Evolutionary conservation across 2,888 invertebrate species (phyloP).

Genomic region (Thymelicus lineola): DNA sequence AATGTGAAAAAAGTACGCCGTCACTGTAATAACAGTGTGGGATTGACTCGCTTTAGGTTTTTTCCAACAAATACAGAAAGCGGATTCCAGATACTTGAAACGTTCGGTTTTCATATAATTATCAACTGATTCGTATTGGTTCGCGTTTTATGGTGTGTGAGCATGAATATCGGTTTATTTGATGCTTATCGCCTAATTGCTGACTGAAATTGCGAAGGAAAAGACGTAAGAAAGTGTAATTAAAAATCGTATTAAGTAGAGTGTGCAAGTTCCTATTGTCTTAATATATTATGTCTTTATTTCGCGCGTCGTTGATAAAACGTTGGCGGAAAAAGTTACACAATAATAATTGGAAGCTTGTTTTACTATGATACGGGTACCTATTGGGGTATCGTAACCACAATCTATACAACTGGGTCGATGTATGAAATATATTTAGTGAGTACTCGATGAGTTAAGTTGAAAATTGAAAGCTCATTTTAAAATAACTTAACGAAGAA

Average conservation of each 20-base stretch:
- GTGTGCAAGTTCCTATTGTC: background rate
- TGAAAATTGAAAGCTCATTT: no score
- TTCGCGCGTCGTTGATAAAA: background rate
- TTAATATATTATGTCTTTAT: background rate
- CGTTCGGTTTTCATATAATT: conserved; percentile 33
- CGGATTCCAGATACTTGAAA: conserved; percentile 28
- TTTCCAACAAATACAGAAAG: conserved; percentile 31
- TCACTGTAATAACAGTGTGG: conserved; percentile 59
- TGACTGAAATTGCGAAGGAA: conserved; percentile 11
- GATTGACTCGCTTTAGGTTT: conserved; percentile 26
- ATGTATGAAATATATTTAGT: no score
- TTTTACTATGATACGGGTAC: no score
- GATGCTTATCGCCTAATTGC: conserved; percentile 35
- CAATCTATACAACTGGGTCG: no score
- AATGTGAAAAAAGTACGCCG: conserved; percentile 60
- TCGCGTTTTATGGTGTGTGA: conserved; percentile 33
- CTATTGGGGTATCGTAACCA: no score
- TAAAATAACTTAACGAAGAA: no score
- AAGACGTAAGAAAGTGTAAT: conserved; percentile 16
- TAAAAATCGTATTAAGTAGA: conserved; percentile 7
- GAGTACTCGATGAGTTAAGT: no score
- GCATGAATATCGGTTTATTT: conserved; percentile 28
- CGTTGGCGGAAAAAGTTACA: background rate
- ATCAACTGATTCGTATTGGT: conserved; percentile 34
- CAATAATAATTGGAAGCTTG: background rate